A percentile compares a stretch with the other conserved stretches of the same genome.
Evolutionary conservation across 2,797 vertebrate genomes (phyloP).

Genomic region (Pipistrellus nathusii): DNA sequence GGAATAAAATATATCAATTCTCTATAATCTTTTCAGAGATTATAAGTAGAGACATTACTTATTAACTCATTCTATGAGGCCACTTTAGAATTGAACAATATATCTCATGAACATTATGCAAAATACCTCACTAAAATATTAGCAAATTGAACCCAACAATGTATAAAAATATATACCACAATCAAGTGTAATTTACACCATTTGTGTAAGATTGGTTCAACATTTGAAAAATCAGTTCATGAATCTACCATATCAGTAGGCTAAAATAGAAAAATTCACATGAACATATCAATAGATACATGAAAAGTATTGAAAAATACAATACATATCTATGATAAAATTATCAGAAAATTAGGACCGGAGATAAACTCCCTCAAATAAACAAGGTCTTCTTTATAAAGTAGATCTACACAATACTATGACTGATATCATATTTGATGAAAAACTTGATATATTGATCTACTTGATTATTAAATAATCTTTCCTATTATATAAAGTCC

Average conservation of each 20-base stretch:
- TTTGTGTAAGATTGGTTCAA: not conserved
- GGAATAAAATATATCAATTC: not conserved
- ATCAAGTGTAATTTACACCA: not conserved
- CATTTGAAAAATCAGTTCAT: not conserved
- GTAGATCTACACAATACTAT: not conserved
- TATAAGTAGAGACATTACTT: not conserved
- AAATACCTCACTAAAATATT: not conserved
- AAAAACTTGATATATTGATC: not conserved
- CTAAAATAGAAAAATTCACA: not conserved
- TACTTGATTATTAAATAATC: conserved; percentile 18
- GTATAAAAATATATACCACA: not conserved
- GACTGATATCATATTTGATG: not conserved
- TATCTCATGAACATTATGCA: not conserved
- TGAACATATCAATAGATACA: not conserved
- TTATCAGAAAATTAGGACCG: not conserved
- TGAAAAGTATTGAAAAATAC: not conserved
- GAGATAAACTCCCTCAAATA: not conserved
- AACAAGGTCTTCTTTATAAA: not conserved
- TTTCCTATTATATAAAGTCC: not conserved
- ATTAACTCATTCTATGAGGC: not conserved
- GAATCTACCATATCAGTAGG: not conserved
- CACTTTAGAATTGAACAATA: not conserved
- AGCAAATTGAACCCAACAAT: not conserved
- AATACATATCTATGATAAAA: not conserved
- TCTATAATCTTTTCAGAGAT: not conserved